Base-by-base conservation (phyloP, 1,140 invertebrate genomes). In the Heliothis subflexa region DNA sequence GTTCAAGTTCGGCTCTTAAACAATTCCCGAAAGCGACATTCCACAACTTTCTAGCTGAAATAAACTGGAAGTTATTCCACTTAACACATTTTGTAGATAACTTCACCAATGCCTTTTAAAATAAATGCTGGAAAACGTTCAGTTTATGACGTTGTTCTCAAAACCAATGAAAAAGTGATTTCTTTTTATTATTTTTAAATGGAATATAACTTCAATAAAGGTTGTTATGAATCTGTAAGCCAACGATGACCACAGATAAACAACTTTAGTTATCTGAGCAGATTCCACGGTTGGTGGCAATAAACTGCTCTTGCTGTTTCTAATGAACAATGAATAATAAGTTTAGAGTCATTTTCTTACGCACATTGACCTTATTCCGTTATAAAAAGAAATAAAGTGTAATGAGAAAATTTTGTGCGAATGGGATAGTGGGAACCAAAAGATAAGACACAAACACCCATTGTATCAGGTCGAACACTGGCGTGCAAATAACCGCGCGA, bases 341-440 rank as follows among this genome's bases (percentile, higher is more conserved):
- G 57, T 75, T 59, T 50, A 57, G 45, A 62, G 57, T 59, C 12
- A 71, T 78, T 47, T 59, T 78, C 54, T 78, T 70, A 78, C 77
- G 76, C 80, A 61, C 73, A 78, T 71, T 79, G 81, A 59, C 81
- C 83, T 79, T 70, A 81, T 81, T 85, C 61, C 61, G 62, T 61
- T 59, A 78, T 62, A 84, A 83, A 80, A 84, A 85, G 82, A 74
- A 78, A 62, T 79, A 61, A 82, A 85, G 70, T 81, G 83, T 86
- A 86, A 88, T 88, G 89, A 83, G 90, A 90, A 90, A 89, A 88
- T 85, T 80, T 87, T 86, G 86, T 88, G 90, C 85, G 88, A 90
- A 89, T 85, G 71, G 77, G 82, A 87, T 85, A 89, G 88, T 90
- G 89, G 86, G 89, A 89, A 91, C 84, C 62, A 50, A 70, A 76